phyloP scores from a whole-genome alignment of 2,888 invertebrate species.

The Crocallis elinguaria region DNA sequence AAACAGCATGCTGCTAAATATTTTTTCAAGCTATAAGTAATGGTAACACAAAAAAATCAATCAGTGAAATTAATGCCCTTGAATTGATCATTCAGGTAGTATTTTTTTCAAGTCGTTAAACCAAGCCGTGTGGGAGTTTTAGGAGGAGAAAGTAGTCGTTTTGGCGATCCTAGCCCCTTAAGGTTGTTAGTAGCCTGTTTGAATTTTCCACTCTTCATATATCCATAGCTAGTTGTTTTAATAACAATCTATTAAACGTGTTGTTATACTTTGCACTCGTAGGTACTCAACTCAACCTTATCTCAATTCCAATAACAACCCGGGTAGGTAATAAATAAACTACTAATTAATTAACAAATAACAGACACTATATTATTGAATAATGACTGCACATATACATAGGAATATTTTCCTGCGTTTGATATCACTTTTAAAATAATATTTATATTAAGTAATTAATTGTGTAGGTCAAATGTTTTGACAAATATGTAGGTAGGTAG shows the following conservation, averaged over 20 bases:
- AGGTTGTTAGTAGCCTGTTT: no score
- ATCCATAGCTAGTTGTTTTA: neutral
- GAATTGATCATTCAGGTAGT: no score
- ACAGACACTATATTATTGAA: neutral
- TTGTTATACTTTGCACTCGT: no score
- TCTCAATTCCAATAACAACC: slow-evolving; percentile 15
- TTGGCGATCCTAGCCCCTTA: no score
- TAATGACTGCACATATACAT: neutral
- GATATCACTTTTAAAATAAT: neutral
- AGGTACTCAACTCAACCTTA: slow-evolving; percentile 7
- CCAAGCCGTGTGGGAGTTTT: no score
- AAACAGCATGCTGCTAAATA: no score
- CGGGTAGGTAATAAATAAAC: neutral
- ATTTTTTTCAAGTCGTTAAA: no score
- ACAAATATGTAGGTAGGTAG: neutral
- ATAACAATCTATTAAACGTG: neutral
- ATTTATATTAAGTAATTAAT: neutral
- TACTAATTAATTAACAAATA: slow-evolving; percentile 10
- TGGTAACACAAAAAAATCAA: no score
- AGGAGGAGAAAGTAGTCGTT: no score
- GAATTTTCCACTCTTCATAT: no score
- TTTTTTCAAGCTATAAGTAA: no score
- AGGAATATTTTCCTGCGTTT: neutral
- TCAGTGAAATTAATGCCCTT: no score
- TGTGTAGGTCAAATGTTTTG: neutral